These are phyloP conservation scores for Iguana delicatissima DNA, from an alignment of 2,797 vertebrate genomes.

Conservation along the genomic window DNA sequence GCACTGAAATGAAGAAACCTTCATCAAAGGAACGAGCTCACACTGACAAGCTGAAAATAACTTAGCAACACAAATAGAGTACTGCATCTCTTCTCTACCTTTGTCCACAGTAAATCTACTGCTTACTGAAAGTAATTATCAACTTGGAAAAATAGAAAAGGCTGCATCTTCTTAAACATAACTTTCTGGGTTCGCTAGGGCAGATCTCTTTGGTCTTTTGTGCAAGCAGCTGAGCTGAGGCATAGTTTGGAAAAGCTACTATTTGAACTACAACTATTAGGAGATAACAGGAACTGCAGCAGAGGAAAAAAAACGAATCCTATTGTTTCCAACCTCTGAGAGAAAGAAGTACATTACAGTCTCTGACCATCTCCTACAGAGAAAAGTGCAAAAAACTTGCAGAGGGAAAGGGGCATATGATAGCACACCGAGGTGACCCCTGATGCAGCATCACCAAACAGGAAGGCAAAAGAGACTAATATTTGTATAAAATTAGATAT, in stretches of 20 bases:
- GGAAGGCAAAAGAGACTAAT: no score
- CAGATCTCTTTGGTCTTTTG: not conserved
- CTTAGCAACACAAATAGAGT: no score
- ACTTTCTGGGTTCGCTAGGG: not conserved
- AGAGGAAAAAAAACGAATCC: no score
- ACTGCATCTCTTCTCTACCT: not conserved
- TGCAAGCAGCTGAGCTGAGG: not conserved
- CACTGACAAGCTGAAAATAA: not conserved
- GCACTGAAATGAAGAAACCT: not conserved
- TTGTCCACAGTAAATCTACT: not conserved
- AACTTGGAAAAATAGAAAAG: not conserved
- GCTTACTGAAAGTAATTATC: not conserved
- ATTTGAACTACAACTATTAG: no score
- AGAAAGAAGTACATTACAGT: not conserved
- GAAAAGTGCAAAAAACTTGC: not conserved
- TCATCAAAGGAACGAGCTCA: not conserved
- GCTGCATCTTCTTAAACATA: not conserved
- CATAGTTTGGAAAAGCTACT: no score
- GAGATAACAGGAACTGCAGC: no score
- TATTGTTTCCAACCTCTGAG: no score
- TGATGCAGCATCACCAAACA: no score
- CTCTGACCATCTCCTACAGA: not conserved
- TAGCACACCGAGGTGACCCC: no score
- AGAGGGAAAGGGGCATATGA: not conserved
- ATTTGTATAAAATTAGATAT: no score